Evolutionary conservation across 1,140 invertebrate species (phyloP), one percentile per base, ranked within the genome.

Genomic region (Calliphora vicina): DNA sequence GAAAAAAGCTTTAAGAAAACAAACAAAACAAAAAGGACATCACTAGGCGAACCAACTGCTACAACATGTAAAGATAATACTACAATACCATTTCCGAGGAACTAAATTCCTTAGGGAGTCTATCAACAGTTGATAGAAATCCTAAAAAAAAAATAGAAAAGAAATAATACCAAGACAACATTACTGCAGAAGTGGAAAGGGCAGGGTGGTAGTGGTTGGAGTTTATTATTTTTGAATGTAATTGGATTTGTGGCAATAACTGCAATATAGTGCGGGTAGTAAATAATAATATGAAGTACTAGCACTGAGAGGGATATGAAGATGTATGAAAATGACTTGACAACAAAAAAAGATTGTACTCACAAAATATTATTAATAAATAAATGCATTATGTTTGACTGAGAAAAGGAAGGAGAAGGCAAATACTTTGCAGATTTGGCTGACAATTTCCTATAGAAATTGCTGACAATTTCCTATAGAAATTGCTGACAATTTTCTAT

Each of bases 51-150:
- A 67, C 17, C 2, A 29, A 74, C 71, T 23, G 29, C 26, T 29
- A 74, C 23, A 81, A 81, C 23, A 81, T 50, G 3, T 50, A 80
- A 27, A 80, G 27, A 42, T 35, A 76, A 76, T 20, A 43, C 74
- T n/a, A 76, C 29, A 78, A 78, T 29, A 81, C 45, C 25, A n/a
- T 81, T 57, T 25, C 43, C 26, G 23, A 81, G 17, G 80, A 81
- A 81, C 8, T 8, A 5, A 15, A 82, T 82, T 82, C 81, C 81
- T 35, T 73, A 43, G 45, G 81, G 81, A 82, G 81, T 82, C 81
- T 82, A 82, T 82, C 81, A 82, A 82, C 81, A 72, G 81, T 82
- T 82, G 81, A 82, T 82, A 80, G 57, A 82, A 82, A 35, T 42
- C 43, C 17, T 15, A 61, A 78, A 43, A 74, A 25, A 35, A 42